phyloP scores from a whole-genome alignment of 2,113 vertebrate species.

The Zosterops lateralis region DNA sequence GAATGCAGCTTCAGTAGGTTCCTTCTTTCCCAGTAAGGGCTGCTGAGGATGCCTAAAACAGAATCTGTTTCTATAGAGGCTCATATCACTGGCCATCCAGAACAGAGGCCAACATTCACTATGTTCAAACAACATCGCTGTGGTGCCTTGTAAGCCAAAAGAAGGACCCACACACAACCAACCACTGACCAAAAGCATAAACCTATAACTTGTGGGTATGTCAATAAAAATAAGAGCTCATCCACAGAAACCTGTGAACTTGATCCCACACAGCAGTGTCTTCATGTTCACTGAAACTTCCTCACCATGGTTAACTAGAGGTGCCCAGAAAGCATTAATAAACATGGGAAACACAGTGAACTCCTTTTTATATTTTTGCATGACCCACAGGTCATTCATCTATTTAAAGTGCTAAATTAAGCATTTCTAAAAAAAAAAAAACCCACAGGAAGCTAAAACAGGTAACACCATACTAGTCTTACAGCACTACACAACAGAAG shows the following conservation, averaged over 20 bases:
- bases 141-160: not conserved
- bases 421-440: not conserved
- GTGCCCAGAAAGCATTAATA: not conserved
- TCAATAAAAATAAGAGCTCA: not conserved
- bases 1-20: not conserved
- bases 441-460: not conserved
- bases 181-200: not conserved
- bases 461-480: not conserved
- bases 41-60: not conserved
- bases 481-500: not conserved
- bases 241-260: not conserved
- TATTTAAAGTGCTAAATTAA: not conserved
- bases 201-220: not conserved
- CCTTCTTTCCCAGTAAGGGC: not conserved
- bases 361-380: not conserved
- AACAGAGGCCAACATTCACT: accelerated
- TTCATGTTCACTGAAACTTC: not conserved
- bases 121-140: not conserved
- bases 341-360: not conserved
- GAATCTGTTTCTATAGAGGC: not conserved
- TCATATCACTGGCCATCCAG: accelerated
- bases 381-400: not conserved
- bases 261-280: not conserved
- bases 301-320: not conserved
- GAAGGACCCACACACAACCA: not conserved